phyloP scores from a whole-genome alignment of 2,797 vertebrate species.

The Glossophaga mutica region DNA sequence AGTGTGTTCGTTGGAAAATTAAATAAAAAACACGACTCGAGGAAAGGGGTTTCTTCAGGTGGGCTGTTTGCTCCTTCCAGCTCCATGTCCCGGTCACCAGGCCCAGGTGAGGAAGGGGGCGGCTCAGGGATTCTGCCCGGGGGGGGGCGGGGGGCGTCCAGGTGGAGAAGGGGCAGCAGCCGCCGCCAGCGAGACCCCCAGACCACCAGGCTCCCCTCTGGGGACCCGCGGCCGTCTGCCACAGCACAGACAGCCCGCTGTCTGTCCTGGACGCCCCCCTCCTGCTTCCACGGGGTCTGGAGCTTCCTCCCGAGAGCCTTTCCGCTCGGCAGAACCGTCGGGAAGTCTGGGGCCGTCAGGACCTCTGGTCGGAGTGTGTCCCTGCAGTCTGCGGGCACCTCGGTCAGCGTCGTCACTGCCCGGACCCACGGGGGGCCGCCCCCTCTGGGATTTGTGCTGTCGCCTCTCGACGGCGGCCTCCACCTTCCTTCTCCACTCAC shows the following conservation, averaged over 20 bases:
- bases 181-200: neutral
- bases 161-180: fast-evolving
- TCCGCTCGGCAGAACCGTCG: fast-evolving
- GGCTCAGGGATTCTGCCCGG: fast-evolving
- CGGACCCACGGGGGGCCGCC: fast-evolving
- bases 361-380: fast-evolving
- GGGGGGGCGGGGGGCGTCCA: neutral
- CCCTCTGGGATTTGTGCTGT: fast-evolving
- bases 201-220: neutral
- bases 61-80: neutral
- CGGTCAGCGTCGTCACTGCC: fast-evolving
- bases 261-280: fast-evolving
- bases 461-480: fast-evolving
- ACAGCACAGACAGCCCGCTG: neutral
- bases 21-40: conserved; percentile 84
- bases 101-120: conserved; percentile 64
- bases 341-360: fast-evolving
- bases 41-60: conserved; percentile 38
- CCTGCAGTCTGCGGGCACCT: neutral
- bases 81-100: conserved; percentile 35
- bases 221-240: fast-evolving
- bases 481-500: fast-evolving
- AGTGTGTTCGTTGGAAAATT: conserved; percentile 83
- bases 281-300: neutral
- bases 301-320: neutral